Evolutionary conservation across 1,140 invertebrate species (phyloP), one percentile per base, ranked within the genome.

Genomic region (Melitaea cinxia): DNA sequence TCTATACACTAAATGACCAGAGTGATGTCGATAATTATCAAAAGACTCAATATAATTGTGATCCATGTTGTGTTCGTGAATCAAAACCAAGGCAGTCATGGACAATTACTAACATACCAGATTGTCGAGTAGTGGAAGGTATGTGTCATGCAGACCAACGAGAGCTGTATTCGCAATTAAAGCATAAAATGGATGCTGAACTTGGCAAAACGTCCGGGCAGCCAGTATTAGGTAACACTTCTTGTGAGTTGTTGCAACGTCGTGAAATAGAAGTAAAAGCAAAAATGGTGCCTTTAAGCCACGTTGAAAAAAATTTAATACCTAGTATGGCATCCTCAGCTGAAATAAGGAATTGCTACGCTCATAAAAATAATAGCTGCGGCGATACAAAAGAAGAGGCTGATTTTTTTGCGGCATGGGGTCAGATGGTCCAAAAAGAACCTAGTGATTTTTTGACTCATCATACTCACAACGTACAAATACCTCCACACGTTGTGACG

Each of bases 381-480:
- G 88, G 85, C 17, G 87, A 87, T 64, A 88, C 87, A 58, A 89
- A 88, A 58, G 87, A 88, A 81, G 85, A 88, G 63, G 57, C 70
- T 56, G 84, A 87, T 88, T 89, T 89, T 89, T 91, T 89, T 89
- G 86, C 86, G 78, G 73, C 86, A 66, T 91, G 88, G 88, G 86
- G 88, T 84, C 88, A 89, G 86, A 89, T 91, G 81, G 77, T 88
- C 65, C 88, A 89, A 87, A 91, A 88, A 85, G 86, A 91, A 85
- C 75, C 83, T 80, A 88, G 73, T 68, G 83, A 90, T 73, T 87
- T 78, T 82, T 77, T 88, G 86, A 82, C 86, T 87, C 85, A 90
- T 88, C 88, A 85, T 67, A 73, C 73, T 78, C 86, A 90, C 78
- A 88, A 85, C 71, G 72, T 85, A 73, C 81, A 79, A 68, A 76